These are phyloP conservation scores for Willowsia nigromaculata DNA, from an alignment of 2,888 invertebrate species.

Conservation along the genomic window DNA sequence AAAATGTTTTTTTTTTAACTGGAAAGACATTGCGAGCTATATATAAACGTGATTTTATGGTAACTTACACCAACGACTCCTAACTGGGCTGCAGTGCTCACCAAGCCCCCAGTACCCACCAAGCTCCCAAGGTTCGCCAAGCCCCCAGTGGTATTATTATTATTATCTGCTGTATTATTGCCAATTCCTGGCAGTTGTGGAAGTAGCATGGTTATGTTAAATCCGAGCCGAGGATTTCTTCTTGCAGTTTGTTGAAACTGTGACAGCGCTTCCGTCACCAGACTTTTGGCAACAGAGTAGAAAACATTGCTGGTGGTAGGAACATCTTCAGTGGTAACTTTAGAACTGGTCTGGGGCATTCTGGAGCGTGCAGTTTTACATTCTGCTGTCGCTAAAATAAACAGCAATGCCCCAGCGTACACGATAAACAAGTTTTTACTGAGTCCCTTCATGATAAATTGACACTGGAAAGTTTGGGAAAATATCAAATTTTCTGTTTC, in stretches of 20 bases:
- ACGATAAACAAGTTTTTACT: not conserved
- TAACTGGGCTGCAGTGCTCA: slow-evolving; percentile 31
- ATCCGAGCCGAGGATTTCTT: slow-evolving; percentile 68
- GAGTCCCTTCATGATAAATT: slow-evolving; percentile 27
- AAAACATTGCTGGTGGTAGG: slow-evolving; percentile 61
- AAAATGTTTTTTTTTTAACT: not conserved
- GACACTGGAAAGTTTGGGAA: not conserved
- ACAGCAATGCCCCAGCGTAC: not conserved
- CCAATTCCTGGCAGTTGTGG: too few relatives aligned
- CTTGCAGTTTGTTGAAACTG: slow-evolving; percentile 63
- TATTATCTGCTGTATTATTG: too few relatives aligned
- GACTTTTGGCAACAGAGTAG: slow-evolving; percentile 63
- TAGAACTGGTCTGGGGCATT: not conserved
- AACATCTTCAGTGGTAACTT: not conserved
- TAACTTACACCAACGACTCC: slow-evolving; percentile 58
- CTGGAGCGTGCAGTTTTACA: slow-evolving; percentile 54
- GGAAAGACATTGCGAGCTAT: not conserved
- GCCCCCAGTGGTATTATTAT: too few relatives aligned
- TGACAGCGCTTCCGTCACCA: slow-evolving; percentile 54
- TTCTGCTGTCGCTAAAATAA: slow-evolving; percentile 29
- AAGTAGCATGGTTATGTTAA: slow-evolving; percentile 60
- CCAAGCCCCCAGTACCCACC: too few relatives aligned
- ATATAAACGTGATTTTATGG: not conserved
- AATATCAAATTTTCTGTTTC: too few relatives aligned
- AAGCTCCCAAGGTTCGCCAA: too few relatives aligned